Percentiles rank a stretch among this genome's conserved stretches.
Conservation (phyloP, 1,140 invertebrate genomes). For the Halictus rubicundus region DNA sequence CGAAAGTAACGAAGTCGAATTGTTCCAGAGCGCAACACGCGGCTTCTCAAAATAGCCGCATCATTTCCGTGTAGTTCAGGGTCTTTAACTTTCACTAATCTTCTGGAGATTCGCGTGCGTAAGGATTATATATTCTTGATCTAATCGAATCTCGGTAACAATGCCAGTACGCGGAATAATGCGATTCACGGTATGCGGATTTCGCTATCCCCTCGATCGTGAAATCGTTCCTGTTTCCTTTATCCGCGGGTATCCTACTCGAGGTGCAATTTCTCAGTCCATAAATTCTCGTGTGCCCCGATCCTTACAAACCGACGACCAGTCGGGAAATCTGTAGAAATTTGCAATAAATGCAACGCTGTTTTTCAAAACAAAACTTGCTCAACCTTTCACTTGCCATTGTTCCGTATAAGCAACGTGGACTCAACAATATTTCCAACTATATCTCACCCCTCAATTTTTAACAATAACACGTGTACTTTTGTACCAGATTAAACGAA, state of each 20-base stretch:
- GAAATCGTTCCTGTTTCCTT: constrained; percentile 17
- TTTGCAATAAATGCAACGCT: neutral
- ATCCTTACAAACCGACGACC: neutral
- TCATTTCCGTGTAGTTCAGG: neutral
- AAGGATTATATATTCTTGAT: neutral
- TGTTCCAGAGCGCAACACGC: too few species aligned
- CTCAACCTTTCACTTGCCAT: too few species aligned
- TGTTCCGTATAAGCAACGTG: too few species aligned
- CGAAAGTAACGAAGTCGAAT: too few species aligned
- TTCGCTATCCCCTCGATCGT: constrained; percentile 10
- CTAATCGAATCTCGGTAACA: constrained; percentile 16
- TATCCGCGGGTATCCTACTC: neutral
- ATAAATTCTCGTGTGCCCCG: neutral
- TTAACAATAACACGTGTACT: too few species aligned
- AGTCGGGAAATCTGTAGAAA: neutral
- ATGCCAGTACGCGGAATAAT: constrained; percentile 4
- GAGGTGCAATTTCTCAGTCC: neutral
- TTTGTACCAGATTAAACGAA: too few species aligned
- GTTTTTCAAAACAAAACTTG: too few species aligned
- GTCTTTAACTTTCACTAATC: constrained; percentile 24
- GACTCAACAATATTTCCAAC: too few species aligned
- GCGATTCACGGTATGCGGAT: neutral
- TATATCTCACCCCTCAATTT: too few species aligned
- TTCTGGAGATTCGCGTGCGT: constrained; percentile 16
- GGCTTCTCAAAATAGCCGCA: too few species aligned